Evolutionary conservation across 2,888 invertebrate genomes (phyloP), one percentile per base, ranked within the genome.

Genomic region (Drosophila paranaensis): DNA sequence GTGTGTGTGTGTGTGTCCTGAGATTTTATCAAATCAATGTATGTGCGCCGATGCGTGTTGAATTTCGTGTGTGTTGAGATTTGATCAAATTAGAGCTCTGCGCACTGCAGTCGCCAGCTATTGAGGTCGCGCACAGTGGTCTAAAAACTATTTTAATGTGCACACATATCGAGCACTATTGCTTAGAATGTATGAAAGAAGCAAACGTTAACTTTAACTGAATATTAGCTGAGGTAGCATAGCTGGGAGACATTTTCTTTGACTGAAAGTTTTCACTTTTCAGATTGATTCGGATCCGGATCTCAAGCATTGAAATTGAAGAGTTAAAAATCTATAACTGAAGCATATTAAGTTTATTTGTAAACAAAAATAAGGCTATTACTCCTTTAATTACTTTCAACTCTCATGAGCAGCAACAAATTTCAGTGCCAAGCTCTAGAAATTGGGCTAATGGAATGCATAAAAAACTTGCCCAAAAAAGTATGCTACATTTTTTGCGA

Each of bases 41-140:
- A n/a, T 16, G 20, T 58, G 3, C 37, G 14, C 6, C 20, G 45
- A 33, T 50, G 48, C 48, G 33, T 50, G 48, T 50, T 33, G 33
- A 16, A 37, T 10, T 55, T 60, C 27, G 27, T 62, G 14, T 30
- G 48, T 40, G 13, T 9, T 37, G 20, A 20, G 42, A 33, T 43
- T 40, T 30, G 37, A 65, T 60, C 10, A 60, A 51, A 37, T 46
- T 48, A 37, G 43, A 33, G 50, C 54, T 35, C 13, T 16, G 11
- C 35, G 16, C 25, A 61, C 48, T 58, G 37, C 67, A 62, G 30
- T 62, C 53, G 30, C 37, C 37, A 54, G 14, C 27, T 40, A 53
- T 56, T 55, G 51, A 30, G 42, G 10, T 37, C 57, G 61, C 57
- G 61, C 67, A 81, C 81, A 61, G 61, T 55, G 67, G 43, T 5